Evolutionary conservation across 2,113 vertebrate genomes (phyloP), one percentile per base, ranked within the genome.

Genomic region (Genyomyrus donnyi): DNA sequence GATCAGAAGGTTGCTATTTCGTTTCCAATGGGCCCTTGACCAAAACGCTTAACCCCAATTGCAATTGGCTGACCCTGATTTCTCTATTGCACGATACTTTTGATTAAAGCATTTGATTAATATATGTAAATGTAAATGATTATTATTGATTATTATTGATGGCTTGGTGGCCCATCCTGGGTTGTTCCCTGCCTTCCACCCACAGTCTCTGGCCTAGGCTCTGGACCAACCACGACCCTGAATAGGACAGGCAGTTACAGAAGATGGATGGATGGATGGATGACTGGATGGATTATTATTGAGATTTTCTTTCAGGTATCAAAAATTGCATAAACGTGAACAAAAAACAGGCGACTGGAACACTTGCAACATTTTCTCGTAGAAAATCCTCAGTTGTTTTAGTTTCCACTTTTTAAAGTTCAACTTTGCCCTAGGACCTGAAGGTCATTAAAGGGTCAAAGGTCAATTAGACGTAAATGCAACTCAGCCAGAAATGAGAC

Each of bases 371-470:
- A 49, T 49, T 85, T 21, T 48, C 83, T 27, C 3, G 13, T 24
- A 48, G 83, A 85, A 48, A 85, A 85, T 48, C 15, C 9, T 11
- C 45, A 46, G 83, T 48, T 49, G 45, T 13, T 48, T 27, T 45
- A n/a, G 13, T 5, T n/a, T 77, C 13, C 87, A 56, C 58, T 42
- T 42, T 70, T 42, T 27, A 39, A 62, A 70, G 11, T 48, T 77
- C 13, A 88, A 31, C 62, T 46, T 50, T 70, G 45, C 46, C 62
- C 58, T 74, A n/a, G 24, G 46, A 88, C 45, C 39, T 66, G 1
- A 48, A 46, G 24, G 53, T 50, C 46, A 88, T 66, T 88, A 74
- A 46, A 49, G 88, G 88, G 88, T 50, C 88, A 88, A 88, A 88
- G 62, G 88, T 88, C 10, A 88, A 88, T 42, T 31, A 62, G 21